These are phyloP conservation scores for Musca vetustissima DNA, from an alignment of 1,140 invertebrate species.

Conservation along the genomic window DNA sequence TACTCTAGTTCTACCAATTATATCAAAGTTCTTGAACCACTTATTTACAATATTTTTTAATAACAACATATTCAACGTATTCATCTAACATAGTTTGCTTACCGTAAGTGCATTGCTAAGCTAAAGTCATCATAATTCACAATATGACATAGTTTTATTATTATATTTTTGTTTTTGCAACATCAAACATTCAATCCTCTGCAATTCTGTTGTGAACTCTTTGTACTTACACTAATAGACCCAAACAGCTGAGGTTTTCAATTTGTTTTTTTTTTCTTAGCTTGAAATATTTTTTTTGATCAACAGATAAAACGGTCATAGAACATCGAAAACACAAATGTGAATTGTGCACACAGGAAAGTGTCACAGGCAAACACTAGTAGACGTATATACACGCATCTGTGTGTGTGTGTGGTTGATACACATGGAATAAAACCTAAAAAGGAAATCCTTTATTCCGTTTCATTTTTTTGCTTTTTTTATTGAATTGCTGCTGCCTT, in stretches of 20 bases:
- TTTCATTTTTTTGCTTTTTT: neutral
- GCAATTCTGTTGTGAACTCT: neutral
- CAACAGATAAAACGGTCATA: no score
- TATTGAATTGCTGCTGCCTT: no score
- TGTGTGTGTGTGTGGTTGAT: neutral
- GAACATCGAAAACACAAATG: no score
- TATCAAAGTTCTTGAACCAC: no score
- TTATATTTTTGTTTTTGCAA: no score
- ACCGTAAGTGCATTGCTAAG: neutral
- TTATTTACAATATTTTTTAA: no score
- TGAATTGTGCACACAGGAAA: neutral
- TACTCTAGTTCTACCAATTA: no score
- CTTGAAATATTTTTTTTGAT: no score
- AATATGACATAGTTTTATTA: neutral
- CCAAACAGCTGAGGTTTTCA: conserved; percentile 19
- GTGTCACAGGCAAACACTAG: neutral
- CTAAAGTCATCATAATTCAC: conserved; percentile 15
- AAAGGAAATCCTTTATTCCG: neutral
- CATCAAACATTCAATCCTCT: neutral
- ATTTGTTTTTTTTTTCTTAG: neutral
- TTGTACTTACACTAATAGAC: conserved; percentile 6
- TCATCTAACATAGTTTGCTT: no score
- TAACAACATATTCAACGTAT: no score
- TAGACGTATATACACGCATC: neutral
- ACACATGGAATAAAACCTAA: no score